phyloP scores from a whole-genome alignment of 64 coral and sea anemone genomes.

The Trachythela sp. region DNA sequence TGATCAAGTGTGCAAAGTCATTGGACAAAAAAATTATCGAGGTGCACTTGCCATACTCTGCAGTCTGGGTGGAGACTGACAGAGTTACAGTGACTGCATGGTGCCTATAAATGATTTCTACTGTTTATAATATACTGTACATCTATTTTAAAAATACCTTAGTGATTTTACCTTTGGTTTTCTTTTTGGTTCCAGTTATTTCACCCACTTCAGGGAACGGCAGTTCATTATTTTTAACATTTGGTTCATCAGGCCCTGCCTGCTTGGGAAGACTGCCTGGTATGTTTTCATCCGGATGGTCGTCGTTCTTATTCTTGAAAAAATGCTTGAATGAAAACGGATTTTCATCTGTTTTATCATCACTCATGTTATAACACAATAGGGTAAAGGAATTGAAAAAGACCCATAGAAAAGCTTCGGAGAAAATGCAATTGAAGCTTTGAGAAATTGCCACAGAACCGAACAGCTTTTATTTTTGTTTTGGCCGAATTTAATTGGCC shows the following conservation, averaged over 20 bases:
- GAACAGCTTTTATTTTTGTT: no score
- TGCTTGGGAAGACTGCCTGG: background rate
- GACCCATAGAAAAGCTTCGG: background rate
- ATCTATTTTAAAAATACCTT: no score
- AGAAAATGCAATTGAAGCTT: background rate
- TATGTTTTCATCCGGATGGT: background rate
- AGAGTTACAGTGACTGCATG: no score
- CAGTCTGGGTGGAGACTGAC: no score
- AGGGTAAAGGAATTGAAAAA: background rate
- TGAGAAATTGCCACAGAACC: no score
- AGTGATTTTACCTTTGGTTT: slow-evolving; percentile 8
- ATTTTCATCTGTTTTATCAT: background rate
- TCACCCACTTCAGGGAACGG: background rate
- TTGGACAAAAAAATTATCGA: no score
- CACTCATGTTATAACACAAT: background rate
- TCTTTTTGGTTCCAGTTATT: background rate
- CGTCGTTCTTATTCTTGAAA: background rate
- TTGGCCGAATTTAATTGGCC: no score
- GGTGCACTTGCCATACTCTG: no score
- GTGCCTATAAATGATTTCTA: no score
- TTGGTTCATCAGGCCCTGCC: background rate
- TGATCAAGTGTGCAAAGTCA: no score
- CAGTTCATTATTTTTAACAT: background rate
- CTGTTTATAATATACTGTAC: no score
- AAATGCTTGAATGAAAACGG: slow-evolving; percentile 30